A percentile compares a stretch with the other conserved stretches of the same genome.
Evolutionary conservation across 2,797 vertebrate genomes (phyloP).

Genomic region (Microctenopoma steveboyesi): DNA sequence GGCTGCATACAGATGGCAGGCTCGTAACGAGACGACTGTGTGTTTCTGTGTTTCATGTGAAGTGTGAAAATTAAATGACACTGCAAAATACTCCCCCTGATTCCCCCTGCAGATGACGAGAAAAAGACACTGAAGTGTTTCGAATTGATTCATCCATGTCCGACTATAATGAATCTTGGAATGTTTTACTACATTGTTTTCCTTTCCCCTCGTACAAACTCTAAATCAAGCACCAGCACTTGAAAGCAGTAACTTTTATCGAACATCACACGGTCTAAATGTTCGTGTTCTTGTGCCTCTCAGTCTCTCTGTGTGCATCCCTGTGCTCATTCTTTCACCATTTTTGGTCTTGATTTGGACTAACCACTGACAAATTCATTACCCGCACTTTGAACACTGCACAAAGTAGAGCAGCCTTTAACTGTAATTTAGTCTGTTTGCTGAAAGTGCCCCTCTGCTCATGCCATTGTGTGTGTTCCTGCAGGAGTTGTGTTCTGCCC

Average conservation of each 20-base stretch:
- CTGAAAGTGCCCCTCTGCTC: conserved; percentile 10
- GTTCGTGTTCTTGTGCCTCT: conserved; percentile 40
- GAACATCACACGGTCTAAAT: conserved; percentile 51
- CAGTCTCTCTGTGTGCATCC: conserved; percentile 5
- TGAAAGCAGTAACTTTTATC: conserved; percentile 49
- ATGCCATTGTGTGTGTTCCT: conserved; percentile 37
- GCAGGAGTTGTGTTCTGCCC: conserved; percentile 92
- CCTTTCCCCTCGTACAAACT: conserved; percentile 25
- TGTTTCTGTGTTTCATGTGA: conserved; percentile 76
- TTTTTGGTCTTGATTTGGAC: conserved; percentile 55
- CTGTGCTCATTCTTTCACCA: conserved; percentile 44
- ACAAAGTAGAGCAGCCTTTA: conserved; percentile 2
- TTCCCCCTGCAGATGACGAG: conserved; percentile 32
- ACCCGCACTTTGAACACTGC: background rate
- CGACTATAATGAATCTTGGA: conserved; percentile 62
- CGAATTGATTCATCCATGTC: conserved; percentile 60
- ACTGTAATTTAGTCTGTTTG: conserved; percentile 26
- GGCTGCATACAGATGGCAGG: conserved; percentile 78
- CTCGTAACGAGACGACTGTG: conserved; percentile 66
- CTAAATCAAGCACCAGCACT: conserved; percentile 13
- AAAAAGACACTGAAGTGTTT: conserved; percentile 54
- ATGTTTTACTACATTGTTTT: conserved; percentile 56
- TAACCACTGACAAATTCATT: conserved; percentile 19
- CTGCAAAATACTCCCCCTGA: conserved; percentile 55
- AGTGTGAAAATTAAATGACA: conserved; percentile 80